Evolutionary conservation across 2,113 vertebrate species (phyloP), one percentile per base, ranked within the genome.

Genomic region (crab-eating macaque (Macaca fascicularis)): DNA sequence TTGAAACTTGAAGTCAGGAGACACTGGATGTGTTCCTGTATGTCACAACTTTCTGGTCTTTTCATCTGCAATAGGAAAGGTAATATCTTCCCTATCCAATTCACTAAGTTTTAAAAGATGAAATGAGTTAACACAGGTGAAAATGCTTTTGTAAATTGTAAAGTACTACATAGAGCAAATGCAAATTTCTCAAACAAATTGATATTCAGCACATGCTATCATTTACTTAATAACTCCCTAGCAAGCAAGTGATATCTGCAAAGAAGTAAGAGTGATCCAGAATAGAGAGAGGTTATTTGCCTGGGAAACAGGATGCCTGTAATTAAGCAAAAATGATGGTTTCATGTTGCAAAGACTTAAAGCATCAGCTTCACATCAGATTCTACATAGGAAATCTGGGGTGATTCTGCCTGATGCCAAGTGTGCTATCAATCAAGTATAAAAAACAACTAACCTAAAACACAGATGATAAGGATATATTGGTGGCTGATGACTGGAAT

Each of bases 101-200:
- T 96, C 22, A 78, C 82, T n/a, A 57, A 13, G 8, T 22, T 64
- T 89, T 88, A 64, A 27, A 55, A 74, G 57, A 14, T 72, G 80
- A 74, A 70, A 87, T 38, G 32, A 93, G 30, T 90, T 72, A 61
- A 76, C 8, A 30, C 4, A 59, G 75, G 23, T 57, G 55, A 95
- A 70, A 74, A 61, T 14, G 16, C 20, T 92, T 85, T 91, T 76
- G 8, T 59, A 89, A 75, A 88, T 10, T 40, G 4, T 79, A 48
- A 88, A 69, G 14, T 32, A 72, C 40, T 38, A 40, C 17, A 25
- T 6, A n/a, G 25, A 70, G 8, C 12, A 81, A 92, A 84, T 13
- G 52, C 78, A 75, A 85, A 91, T 78, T 32, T 87, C 88, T 96
- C 69, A 78, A 61, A 78, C 12, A 89, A 89, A 57, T 40, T 78